Percentiles rank a stretch among this genome's conserved stretches.
These are phyloP conservation scores for Pachypsylla venusta DNA, from an alignment of 1,140 invertebrate genomes.

Conservation along the genomic window DNA sequence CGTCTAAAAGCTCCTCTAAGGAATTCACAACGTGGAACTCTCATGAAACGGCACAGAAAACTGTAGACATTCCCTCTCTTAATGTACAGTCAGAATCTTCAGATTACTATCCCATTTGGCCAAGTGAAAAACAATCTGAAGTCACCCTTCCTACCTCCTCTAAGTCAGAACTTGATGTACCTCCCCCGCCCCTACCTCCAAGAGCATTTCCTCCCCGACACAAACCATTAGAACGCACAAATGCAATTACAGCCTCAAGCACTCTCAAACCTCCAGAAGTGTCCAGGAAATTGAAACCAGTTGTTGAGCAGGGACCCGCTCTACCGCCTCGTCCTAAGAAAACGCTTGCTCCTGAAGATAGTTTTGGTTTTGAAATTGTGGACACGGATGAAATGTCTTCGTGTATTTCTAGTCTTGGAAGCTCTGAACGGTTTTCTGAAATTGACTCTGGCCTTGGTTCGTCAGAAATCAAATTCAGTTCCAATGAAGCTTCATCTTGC, in stretches of 20 bases:
- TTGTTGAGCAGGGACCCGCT: conserved; percentile 15
- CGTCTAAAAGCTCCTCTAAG: conserved; percentile 22
- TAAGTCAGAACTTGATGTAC: conserved; percentile 16
- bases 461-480: neutral
- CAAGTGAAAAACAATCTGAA: conserved; percentile 24
- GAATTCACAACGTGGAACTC: conserved; percentile 28
- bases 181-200: conserved; percentile 31
- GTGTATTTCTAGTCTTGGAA: conserved; percentile 19
- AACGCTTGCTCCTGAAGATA: conserved; percentile 42
- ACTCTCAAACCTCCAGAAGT: conserved; percentile 22
- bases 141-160: conserved; percentile 21
- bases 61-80: conserved; percentile 11
- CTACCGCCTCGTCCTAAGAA: conserved; percentile 25
- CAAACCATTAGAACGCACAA: conserved; percentile 31
- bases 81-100: conserved; percentile 12
- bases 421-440: conserved; percentile 11
- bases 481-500: conserved; percentile 10
- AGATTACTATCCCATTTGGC: conserved; percentile 31
- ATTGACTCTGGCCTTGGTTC: conserved; percentile 10
- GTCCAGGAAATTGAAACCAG: conserved; percentile 24
- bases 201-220: conserved; percentile 28
- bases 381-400: conserved; percentile 47
- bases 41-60: conserved; percentile 24
- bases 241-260: conserved; percentile 25
- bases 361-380: conserved; percentile 60